A percentile compares a stretch with the other conserved stretches of the same genome.
Conservation (phyloP, 2,797 vertebrate species). For the Echeneis naucrates region DNA sequence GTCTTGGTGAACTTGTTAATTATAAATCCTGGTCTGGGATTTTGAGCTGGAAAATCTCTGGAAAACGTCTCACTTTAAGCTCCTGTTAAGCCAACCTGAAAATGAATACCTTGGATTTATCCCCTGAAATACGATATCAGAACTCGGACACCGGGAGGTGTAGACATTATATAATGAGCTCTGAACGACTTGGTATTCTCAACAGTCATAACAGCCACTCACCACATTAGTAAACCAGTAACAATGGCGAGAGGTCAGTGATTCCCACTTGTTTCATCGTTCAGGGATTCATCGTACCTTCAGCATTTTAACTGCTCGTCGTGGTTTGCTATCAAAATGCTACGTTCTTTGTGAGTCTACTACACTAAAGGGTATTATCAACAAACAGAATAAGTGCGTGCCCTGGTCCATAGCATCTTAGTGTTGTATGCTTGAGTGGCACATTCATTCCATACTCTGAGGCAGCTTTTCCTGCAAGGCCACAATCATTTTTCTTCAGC, state of each 20-base stretch:
- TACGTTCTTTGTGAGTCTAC: constrained; percentile 49
- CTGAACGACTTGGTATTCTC: constrained; percentile 3
- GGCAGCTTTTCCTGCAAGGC: constrained; percentile 74
- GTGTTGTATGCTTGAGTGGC: constrained; percentile 72
- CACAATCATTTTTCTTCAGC: constrained; percentile 68
- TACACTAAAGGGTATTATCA: constrained; percentile 65
- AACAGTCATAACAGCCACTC: neutral
- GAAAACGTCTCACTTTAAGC: constrained; percentile 37
- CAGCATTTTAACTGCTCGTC: constrained; percentile 37
- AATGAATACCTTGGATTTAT: no score
- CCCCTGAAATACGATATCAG: no score
- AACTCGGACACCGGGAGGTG: neutral
- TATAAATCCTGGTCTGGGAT: neutral
- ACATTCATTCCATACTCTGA: constrained; percentile 70
- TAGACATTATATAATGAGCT: neutral
- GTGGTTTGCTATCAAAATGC: constrained; percentile 23
- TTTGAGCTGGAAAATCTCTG: neutral
- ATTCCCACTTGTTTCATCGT: constrained; percentile 3
- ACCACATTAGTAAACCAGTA: neutral
- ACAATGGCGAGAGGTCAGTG: constrained; percentile 30
- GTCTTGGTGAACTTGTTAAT: neutral
- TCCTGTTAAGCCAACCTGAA: constrained; percentile 5
- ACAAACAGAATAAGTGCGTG: constrained; percentile 56
- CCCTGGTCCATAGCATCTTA: constrained; percentile 69
- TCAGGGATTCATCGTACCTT: constrained; percentile 34